These are phyloP conservation scores for Thamnophis sirtalis DNA, from an alignment of 2,113 vertebrate species.

Conservation along the genomic window DNA sequence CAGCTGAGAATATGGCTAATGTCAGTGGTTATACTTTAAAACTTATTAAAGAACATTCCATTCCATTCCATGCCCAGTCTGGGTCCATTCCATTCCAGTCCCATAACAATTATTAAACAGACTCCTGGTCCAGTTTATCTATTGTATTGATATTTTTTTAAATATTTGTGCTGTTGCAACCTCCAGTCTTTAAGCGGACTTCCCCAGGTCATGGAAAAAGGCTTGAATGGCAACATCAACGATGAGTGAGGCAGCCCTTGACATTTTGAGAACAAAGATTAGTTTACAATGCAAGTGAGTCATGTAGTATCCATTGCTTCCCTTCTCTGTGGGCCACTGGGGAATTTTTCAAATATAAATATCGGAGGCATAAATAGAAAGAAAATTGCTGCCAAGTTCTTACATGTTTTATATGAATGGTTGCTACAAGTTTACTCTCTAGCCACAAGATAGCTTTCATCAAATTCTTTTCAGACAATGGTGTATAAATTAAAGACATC, in stretches of 20 bases:
- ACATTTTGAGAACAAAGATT: conserved; percentile 25
- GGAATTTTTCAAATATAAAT: conserved; percentile 25
- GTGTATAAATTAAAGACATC: background rate
- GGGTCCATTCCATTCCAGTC: background rate
- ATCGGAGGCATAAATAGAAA: conserved; percentile 2
- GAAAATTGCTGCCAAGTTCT: background rate
- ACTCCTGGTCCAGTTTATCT: background rate
- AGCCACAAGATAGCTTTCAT: background rate
- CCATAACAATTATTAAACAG: conserved; percentile 8
- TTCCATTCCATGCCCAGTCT: background rate
- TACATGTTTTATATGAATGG: background rate
- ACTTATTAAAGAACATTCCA: background rate
- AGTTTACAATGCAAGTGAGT: conserved; percentile 28
- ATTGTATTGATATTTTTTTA: conserved; percentile 19
- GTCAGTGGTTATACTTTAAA: conserved; percentile 16
- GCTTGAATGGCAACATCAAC: background rate
- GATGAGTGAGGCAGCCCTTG: background rate
- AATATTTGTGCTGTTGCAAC: background rate
- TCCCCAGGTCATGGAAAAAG: background rate
- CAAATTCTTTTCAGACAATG: background rate
- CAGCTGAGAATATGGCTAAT: conserved; percentile 53
- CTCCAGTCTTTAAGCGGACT: background rate
- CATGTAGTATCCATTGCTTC: background rate
- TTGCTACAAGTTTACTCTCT: background rate
- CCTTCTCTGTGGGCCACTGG: background rate